Evolutionary conservation across 2,113 vertebrate species (phyloP), one percentile per base, ranked within the genome.

Genomic region (Zootoca vivipara): DNA sequence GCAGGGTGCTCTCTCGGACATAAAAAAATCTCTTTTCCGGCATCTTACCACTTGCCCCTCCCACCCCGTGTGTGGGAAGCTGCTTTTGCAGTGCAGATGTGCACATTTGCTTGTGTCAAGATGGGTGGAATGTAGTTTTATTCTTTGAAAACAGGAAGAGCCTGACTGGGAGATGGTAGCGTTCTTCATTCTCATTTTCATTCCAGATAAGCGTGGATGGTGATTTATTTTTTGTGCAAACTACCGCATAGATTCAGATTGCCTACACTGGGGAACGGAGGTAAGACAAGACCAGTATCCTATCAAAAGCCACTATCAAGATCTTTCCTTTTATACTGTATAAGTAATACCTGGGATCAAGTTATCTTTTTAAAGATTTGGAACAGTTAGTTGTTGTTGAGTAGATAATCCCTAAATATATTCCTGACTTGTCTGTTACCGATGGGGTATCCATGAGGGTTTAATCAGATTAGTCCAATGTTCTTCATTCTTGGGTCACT

Each of bases 121-220:
- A 18, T 62, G 58, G 16, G 20, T 5, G 5, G 58, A 62, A 15
- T 5, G 15, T 20, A 62, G 18, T 62, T 62, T 16, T 8, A 20
- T 62, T 62, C 58, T 62, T 62, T 62, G 58, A 62, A 62, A 4
- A 62, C 18, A 20, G 58, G 16, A 62, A 18, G 18, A 62, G 58
- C 13, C 16, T 20, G 13, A 20, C 58, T 62, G 18, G 2, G 28
- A 30, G 35, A 13, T 26, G 13, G 12, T 5, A 33, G 10, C 24
- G 8, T 35, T 5, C 13, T 9, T 86, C 69, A 69, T 33, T 69
- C 64, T 22, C 6, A 38, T 72, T 87, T 30, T 38, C 16, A 6
- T 87, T 52, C 35, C 77, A 87, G 85, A 79, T 87, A 35, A 87
- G 52, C 3, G 85, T 87, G 42, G 85, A 87, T 72, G 77, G 85